Evolutionary conservation across 1,140 invertebrate species (phyloP).

Genomic region (Pseudachorutes palmiensis): DNA sequence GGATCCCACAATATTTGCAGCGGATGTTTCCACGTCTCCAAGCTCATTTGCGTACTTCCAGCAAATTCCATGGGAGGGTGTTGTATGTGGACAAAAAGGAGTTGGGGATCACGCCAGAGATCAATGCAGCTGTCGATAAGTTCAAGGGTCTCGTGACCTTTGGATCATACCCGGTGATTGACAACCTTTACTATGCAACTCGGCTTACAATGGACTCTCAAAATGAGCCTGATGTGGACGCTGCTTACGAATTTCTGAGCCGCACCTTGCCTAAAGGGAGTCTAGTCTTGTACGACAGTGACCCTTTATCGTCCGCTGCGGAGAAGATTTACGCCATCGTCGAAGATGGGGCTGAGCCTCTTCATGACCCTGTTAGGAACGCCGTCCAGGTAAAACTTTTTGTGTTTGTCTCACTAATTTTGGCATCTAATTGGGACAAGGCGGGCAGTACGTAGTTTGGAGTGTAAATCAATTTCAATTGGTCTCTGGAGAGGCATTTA

Average conservation of each 20-base stretch:
- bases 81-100: conserved; percentile 53
- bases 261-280: conserved; percentile 31
- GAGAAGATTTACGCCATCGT: conserved; percentile 34
- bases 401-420: neutral
- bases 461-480: no score
- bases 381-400: conserved; percentile 37
- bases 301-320: conserved; percentile 25
- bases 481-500: no score
- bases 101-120: conserved; percentile 47
- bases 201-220: conserved; percentile 48
- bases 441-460: neutral
- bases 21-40: conserved; percentile 40
- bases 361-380: conserved; percentile 30
- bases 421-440: neutral
- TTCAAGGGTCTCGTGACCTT: conserved; percentile 51
- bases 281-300: conserved; percentile 33
- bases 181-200: conserved; percentile 44
- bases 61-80: conserved; percentile 42
- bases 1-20: conserved; percentile 42
- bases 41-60: conserved; percentile 38
- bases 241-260: conserved; percentile 42
- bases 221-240: conserved; percentile 38
- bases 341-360: conserved; percentile 22
- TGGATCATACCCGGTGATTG: conserved; percentile 59
- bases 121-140: conserved; percentile 49